Evolutionary conservation across 2,888 invertebrate species (phyloP), one percentile per base, ranked within the genome.

Genomic region (Euphydryas editha): DNA sequence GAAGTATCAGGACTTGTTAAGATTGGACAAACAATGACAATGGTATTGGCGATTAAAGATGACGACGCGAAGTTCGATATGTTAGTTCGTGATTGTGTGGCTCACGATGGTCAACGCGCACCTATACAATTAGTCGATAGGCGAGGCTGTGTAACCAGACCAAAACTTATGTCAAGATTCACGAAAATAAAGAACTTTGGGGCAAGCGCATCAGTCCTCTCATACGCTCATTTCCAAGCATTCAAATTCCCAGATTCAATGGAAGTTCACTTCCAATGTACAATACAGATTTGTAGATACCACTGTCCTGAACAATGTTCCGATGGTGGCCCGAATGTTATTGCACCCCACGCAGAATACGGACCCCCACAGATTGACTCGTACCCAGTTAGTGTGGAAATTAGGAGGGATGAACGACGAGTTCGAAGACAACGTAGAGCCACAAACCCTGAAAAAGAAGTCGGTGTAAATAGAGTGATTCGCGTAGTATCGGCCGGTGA

Each of bases 171-270:
- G 98, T 98, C 98, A 0, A 94, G 97, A 75, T 98, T 98, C 83
- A 98, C 98, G 0, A 98, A 98, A 87, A 98, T 98, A 73, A 98
- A 98, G 88, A 98, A 98, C 88, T 98, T 98, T 75, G 98, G 98
- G 18, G 97, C 98, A 0, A 97, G 97, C 72, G 98, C 98, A 7
- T 97, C 97, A 10, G 98, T 98, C 0, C 90, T 98, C 1, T 97
- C 97, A 0, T 98, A 98, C 81, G 98, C 98, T 0, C 97, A 98
- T 85, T 98, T 98, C 95, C 98, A 98, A 89, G 98, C 98, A 0
- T 98, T 98, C 88, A 98, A 98, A 83, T 98, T 98, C 93, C 98
- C 98, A 0, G 98, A 98, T 81, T 98, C 98, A 0, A 98, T 98
- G 98, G 98, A 98, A 84, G 98, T 98, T 0, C 98, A 98, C 84